Evolutionary conservation across 2,888 invertebrate species (phyloP).

Genomic region (Noctua comes): DNA sequence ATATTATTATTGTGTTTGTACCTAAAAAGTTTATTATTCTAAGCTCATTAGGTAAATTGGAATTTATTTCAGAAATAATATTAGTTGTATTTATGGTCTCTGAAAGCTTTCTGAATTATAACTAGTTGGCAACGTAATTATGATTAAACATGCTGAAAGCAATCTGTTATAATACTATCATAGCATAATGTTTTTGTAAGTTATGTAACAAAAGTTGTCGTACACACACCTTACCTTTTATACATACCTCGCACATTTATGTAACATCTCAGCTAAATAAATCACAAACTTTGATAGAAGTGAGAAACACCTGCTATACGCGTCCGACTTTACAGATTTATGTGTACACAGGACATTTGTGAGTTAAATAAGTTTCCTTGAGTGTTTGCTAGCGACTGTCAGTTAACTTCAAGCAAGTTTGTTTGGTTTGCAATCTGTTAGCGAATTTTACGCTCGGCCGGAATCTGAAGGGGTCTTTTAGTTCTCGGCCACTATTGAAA

Average conservation of each 20-base stretch:
- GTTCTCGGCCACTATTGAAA: constrained; percentile 51
- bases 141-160: neutral
- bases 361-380: constrained; percentile 68
- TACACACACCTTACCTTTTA: neutral
- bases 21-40: constrained; percentile 47
- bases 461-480: constrained; percentile 36
- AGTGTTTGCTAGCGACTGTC: constrained; percentile 63
- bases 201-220: neutral
- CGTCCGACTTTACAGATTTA: constrained; percentile 60
- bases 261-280: constrained; percentile 49
- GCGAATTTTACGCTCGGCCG: constrained; percentile 73
- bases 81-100: neutral
- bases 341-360: constrained; percentile 64
- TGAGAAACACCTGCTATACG: constrained; percentile 60
- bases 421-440: constrained; percentile 72
- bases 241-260: constrained; percentile 13
- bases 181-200: neutral
- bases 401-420: constrained; percentile 68
- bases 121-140: neutral
- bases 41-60: constrained; percentile 58
- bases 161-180: neutral
- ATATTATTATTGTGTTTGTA: constrained; percentile 17
- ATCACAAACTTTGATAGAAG: constrained; percentile 61
- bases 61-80: constrained; percentile 17
- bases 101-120: neutral